Evolutionary conservation across 2,888 invertebrate genomes (phyloP).

Genomic region (Rapana venosa): DNA sequence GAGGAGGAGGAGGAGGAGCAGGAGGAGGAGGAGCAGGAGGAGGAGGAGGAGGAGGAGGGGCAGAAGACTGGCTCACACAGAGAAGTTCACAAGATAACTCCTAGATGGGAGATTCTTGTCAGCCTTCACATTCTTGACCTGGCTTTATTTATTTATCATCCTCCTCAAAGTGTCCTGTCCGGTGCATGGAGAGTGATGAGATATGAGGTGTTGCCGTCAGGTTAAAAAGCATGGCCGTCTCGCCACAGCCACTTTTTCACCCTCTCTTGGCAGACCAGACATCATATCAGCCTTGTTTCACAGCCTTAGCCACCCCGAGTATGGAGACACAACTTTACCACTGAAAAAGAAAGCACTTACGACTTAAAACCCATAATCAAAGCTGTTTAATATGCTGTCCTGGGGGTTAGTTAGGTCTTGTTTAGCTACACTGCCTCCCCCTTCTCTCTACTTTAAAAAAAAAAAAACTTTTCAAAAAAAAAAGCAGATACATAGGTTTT

Average conservation of each 20-base stretch:
- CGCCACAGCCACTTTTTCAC: background rate
- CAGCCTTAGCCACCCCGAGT: background rate
- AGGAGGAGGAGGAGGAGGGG: background rate
- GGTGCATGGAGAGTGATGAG: background rate
- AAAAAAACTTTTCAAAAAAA: background rate
- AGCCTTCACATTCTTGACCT: background rate
- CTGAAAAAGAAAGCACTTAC: background rate
- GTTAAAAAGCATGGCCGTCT: background rate
- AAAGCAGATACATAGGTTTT: no score
- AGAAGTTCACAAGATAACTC: no score
- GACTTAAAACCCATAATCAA: background rate
- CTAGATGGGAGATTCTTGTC: conserved; percentile 1
- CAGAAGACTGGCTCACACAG: background rate
- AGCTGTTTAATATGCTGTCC: background rate
- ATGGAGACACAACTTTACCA: background rate
- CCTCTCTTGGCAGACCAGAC: background rate
- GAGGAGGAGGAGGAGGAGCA: background rate
- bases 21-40: background rate
- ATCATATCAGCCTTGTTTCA: no score
- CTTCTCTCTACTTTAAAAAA: no score
- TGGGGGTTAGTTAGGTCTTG: background rate
- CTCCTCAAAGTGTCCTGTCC: background rate
- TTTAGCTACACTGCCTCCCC: background rate
- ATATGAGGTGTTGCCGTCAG: background rate
- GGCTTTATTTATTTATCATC: no score